phyloP scores from a whole-genome alignment of 2,888 invertebrate species.

The Athripsodes cinereus region DNA sequence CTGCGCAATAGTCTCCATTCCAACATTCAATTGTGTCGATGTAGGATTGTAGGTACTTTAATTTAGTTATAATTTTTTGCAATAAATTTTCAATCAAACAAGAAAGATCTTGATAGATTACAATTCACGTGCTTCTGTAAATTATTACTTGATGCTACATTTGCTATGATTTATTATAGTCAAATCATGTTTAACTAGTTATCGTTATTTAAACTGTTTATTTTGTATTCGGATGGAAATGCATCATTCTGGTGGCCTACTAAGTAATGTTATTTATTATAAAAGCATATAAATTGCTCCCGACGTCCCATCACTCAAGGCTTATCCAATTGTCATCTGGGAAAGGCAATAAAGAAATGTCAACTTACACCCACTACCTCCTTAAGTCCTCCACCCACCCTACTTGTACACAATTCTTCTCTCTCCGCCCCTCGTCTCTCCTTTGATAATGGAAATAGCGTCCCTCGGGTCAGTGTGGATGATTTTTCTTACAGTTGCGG shows the following conservation, averaged over 20 bases:
- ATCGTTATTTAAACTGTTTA: too few relatives aligned
- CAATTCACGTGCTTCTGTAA: too few relatives aligned
- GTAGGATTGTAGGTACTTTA: too few relatives aligned
- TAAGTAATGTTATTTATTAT: conserved; percentile 7
- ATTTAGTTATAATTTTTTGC: too few relatives aligned
- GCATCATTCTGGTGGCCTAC: neutral
- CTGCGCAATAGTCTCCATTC: too few relatives aligned
- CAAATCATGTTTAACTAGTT: too few relatives aligned
- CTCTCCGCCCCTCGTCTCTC: neutral
- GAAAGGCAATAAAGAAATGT: conserved; percentile 28
- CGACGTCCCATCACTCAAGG: conserved; percentile 24
- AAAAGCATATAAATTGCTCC: conserved; percentile 17
- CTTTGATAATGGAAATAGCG: conserved; percentile 19
- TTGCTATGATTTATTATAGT: too few relatives aligned
- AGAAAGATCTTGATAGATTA: too few relatives aligned
- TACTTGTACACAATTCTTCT: neutral
- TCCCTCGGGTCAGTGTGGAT: conserved; percentile 19
- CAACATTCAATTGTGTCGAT: too few relatives aligned
- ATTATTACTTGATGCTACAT: too few relatives aligned
- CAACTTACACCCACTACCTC: conserved; percentile 21
- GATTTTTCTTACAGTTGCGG: conserved; percentile 16
- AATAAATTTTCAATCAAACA: too few relatives aligned
- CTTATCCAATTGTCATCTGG: conserved; percentile 28
- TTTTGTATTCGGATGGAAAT: neutral
- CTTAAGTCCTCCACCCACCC: neutral